A percentile compares a stretch with the other conserved stretches of the same genome.
phyloP scores from a whole-genome alignment of 2,888 invertebrate genomes.

The Leuctra nigra region DNA sequence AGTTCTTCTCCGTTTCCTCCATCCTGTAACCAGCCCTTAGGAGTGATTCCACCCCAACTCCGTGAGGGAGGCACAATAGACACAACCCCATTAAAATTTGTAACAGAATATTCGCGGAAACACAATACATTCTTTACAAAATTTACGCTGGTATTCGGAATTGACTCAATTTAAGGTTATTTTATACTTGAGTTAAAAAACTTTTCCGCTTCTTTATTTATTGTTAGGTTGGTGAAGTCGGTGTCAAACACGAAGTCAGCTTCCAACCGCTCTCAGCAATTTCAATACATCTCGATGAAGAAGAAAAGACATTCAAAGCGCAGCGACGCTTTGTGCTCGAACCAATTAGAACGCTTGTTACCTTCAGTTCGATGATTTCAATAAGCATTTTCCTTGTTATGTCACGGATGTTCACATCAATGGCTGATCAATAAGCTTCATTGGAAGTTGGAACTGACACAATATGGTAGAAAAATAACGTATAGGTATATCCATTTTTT shows the following conservation, averaged over 20 bases:
- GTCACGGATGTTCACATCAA: too few species aligned
- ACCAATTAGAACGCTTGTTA: too few species aligned
- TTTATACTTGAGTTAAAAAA: background rate
- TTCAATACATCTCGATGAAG: too few species aligned
- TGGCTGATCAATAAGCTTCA: too few species aligned
- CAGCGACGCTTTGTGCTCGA: too few species aligned
- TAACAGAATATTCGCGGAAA: background rate
- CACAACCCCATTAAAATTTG: conserved; percentile 8
- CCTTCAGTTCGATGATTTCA: too few species aligned
- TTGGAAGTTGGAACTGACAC: too few species aligned
- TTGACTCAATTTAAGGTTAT: conserved; percentile 1
- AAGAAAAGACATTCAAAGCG: too few species aligned
- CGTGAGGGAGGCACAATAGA: background rate
- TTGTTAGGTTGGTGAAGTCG: background rate
- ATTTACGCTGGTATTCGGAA: background rate
- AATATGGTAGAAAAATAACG: too few species aligned
- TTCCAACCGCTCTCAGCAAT: too few species aligned
- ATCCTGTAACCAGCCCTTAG: background rate
- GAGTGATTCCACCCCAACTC: background rate
- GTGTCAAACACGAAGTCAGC: background rate
- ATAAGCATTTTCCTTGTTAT: too few species aligned
- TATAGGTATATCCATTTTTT: too few species aligned
- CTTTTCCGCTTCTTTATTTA: conserved; percentile 2
- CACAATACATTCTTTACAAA: background rate
- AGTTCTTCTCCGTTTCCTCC: background rate